Base-by-base conservation (phyloP, 2,888 invertebrate species). In the Brachypterus glaber region DNA sequence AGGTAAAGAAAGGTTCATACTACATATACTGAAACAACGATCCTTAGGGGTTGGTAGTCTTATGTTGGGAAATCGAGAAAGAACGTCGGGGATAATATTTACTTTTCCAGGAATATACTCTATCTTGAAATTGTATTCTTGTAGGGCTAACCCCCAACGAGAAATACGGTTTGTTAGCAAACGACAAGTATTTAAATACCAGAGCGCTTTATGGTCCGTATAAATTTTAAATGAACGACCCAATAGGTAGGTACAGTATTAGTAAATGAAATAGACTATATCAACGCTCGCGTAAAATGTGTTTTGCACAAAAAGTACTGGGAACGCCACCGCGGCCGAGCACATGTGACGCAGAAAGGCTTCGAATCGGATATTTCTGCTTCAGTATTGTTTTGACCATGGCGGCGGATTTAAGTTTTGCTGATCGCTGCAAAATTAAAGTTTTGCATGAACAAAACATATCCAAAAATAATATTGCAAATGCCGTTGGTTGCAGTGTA, bases 141-240 rank as follows among this genome's bases (percentile, higher is more conserved):
- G 49, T 5, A 55, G 33, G 4, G 41, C 36, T 1, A 50, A 15
- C 14, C 45, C 43, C 54, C 57, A 58, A 1, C 51, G 33, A 4
- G 40, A 44, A 1, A 58, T 32, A 4, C 54, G 41, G 1, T 45
- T 41, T 7, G 41, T 49, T 4, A 45, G 43, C 24, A 52, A 42
- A 4, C 45, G 39, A 26, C 57, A 54, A 1, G 36, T 44, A 11
- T 47, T 43, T 5, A 58, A 21, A 33, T 54, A 57, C 1, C 42
- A 47, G 1, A 55, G 35, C 1, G 47, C 44, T 13, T 48, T 40
- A 40, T 55, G 52, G 32, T 57, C 58, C 1, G 52, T 54, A 11
- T 46, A 31, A 4, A 57, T 41, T 0, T 45, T 33, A 17, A 58
- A 46, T 14, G 17, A 5, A 5, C 16, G 30, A 2, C 48, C 49